Conservation (phyloP, 2,113 vertebrate species). For the Oceanites oceanicus region DNA sequence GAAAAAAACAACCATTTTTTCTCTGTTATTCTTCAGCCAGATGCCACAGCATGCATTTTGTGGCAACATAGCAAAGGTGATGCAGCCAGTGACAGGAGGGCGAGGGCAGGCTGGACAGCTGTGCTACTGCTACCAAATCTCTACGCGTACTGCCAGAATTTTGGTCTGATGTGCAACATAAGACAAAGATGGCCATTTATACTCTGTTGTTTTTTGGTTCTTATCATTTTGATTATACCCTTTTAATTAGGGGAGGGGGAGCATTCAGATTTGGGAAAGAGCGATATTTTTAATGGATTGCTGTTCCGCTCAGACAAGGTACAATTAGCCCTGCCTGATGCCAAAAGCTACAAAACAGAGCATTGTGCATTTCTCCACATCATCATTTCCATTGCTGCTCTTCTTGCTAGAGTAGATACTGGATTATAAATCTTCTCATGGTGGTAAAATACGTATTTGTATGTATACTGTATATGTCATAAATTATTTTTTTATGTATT, state of each 20-base stretch:
- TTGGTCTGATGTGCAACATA: not conserved
- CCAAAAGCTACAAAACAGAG: not conserved
- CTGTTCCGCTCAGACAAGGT: not conserved
- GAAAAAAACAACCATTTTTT: not conserved
- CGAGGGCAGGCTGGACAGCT: not conserved
- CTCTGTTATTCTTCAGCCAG: not conserved
- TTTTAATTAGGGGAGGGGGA: not conserved
- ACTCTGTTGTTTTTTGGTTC: not conserved
- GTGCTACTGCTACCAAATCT: not conserved
- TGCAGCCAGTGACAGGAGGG: not conserved
- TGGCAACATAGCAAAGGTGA: not conserved
- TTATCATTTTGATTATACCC: not conserved
- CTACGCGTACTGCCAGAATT: not conserved
- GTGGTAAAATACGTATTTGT: not conserved
- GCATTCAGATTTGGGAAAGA: not conserved
- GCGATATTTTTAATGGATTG: not conserved
- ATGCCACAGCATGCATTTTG: not conserved
- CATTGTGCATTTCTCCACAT: not conserved
- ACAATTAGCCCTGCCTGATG: not conserved
- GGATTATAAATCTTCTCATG: not conserved
- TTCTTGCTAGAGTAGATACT: not conserved
- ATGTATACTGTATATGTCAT: not conserved
- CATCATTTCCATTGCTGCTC: not conserved
- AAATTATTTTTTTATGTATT: not conserved
- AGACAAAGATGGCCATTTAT: not conserved